Evolutionary conservation across 2,888 invertebrate species (phyloP).

Genomic region (Philereme vetulata): DNA sequence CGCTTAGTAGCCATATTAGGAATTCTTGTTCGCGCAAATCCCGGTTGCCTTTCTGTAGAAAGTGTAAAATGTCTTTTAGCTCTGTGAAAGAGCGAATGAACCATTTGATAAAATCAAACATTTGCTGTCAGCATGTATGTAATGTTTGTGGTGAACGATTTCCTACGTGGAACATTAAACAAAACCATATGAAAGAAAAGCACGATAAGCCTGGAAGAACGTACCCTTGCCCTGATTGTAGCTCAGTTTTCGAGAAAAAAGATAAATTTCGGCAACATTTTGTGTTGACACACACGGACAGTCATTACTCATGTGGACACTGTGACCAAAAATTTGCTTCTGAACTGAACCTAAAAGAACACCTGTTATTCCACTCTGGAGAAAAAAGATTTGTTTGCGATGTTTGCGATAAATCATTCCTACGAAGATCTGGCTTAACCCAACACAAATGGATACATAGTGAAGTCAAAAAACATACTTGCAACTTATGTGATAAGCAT

Average conservation of each 20-base stretch:
- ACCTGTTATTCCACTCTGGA: constrained; percentile 50
- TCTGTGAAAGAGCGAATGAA: constrained; percentile 45
- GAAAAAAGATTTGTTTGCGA: constrained; percentile 49
- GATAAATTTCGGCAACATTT: constrained; percentile 49
- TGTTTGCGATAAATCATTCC: constrained; percentile 54
- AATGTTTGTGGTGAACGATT: constrained; percentile 50
- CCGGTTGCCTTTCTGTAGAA: constrained; percentile 44
- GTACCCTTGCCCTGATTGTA: constrained; percentile 53
- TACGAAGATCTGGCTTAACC: constrained; percentile 46
- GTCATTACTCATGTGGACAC: constrained; percentile 49
- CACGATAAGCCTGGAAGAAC: constrained; percentile 43
- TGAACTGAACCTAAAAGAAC: constrained; percentile 42
- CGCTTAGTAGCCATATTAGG: constrained; percentile 46
- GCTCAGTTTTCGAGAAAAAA: constrained; percentile 42
- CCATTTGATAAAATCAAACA: constrained; percentile 43
- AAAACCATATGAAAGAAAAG: constrained; percentile 45
- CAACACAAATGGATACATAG: constrained; percentile 60
- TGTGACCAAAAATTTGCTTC: constrained; percentile 52
- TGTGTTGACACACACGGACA: constrained; percentile 46
- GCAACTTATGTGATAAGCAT: constrained; percentile 50
- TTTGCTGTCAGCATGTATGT: constrained; percentile 53
- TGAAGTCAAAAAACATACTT: constrained; percentile 51
- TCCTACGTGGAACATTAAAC: constrained; percentile 46
- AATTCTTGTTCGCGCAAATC: constrained; percentile 43
- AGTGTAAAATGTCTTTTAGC: constrained; percentile 49